Evolutionary conservation across 2,113 vertebrate species (phyloP), one percentile per base, ranked within the genome.

Genomic region (Rutilus rutilus): DNA sequence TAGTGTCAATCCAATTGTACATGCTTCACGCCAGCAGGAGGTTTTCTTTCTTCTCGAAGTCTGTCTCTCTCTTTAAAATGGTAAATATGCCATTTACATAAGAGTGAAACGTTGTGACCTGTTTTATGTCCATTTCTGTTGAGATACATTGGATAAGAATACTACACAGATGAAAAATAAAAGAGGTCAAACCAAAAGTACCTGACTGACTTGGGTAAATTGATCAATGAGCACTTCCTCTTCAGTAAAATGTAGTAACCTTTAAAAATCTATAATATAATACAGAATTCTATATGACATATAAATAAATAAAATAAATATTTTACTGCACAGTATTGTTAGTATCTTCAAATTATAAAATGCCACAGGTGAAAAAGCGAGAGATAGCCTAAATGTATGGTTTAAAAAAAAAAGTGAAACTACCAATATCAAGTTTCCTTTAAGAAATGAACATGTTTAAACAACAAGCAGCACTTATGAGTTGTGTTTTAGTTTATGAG

Each of bases 41-140:
- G 80, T 86, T 21, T 85, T 81, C 39, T 80, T 74, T 75, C 80
- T 47, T 88, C 74, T 85, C 23, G n/a, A 67, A 83, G 71, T 30
- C 82, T 69, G 62, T 60, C 78, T 79, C 64, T 87, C 75, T 80
- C 79, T 89, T 88, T 88, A 86, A 83, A 83, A 88, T 88, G 85
- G 65, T 88, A 87, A 87, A 89, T 83, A 89, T 76, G 4, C 4
- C 64, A 85, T 85, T 86, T 86, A 79, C 82, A 90, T 84, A 5
- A 82, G 52, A 84, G 25, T 19, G 57, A 45, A 84, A n/a, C 79
- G 83, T 36, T 59, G 42, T 21, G 15, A 21, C 84, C 59, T 71
- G 27, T 7, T 25, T 59, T 57, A 14, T 42, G 71, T 47, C 39
- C 11, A 25, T 74, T 74, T 78, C 19, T 78, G 76, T 33, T 36